These are phyloP conservation scores for Eurystomus gularis DNA, from an alignment of 2,113 vertebrate genomes.

Conservation along the genomic window DNA sequence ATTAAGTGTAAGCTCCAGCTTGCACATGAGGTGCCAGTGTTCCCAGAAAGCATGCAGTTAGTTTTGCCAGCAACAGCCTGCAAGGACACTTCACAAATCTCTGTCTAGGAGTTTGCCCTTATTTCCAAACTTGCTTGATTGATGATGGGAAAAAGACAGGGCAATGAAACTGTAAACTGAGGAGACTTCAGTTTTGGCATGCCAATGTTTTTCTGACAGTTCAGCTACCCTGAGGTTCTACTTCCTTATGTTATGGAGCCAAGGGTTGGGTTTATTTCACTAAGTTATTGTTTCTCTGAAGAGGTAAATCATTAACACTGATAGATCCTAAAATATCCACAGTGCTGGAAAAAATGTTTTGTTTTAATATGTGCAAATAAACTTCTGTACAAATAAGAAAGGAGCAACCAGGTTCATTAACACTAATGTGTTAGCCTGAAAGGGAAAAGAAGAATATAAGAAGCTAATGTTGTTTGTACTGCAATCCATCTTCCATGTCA, in stretches of 20 bases:
- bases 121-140: constrained; percentile 18
- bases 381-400: constrained; percentile 2
- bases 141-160: background rate
- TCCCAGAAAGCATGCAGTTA: background rate
- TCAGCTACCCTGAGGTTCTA: background rate
- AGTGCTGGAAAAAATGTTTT: background rate
- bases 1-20: background rate
- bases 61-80: background rate
- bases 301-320: background rate
- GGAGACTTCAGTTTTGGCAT: background rate
- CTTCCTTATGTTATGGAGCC: background rate
- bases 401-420: constrained; percentile 31
- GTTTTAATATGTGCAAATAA: background rate
- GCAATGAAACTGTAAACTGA: background rate
- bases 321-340: background rate
- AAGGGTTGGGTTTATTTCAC: background rate
- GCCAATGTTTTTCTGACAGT: background rate
- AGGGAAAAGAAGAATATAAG: constrained; percentile 20
- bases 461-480: constrained; percentile 47
- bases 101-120: background rate
- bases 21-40: background rate
- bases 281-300: background rate
- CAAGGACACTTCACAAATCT: background rate
- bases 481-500: constrained; percentile 55
- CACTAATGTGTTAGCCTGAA: constrained; percentile 25